Evolutionary conservation across 1,140 invertebrate genomes (phyloP).

Genomic region (Meloidogyne chitwoodi): DNA sequence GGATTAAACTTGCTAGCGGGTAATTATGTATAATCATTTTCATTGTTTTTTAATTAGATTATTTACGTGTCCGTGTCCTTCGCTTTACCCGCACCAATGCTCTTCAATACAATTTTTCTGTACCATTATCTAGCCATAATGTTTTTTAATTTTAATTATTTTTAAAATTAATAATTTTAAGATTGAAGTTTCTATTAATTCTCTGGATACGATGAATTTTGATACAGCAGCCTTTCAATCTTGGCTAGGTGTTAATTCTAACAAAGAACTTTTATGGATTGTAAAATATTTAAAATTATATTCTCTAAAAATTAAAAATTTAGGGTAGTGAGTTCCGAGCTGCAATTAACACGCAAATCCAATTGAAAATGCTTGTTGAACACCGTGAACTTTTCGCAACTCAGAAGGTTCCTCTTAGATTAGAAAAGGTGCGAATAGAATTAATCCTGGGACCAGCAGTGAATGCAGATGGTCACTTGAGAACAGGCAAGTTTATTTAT

Average conservation of each 20-base stretch:
- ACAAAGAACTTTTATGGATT: conserved; percentile 16
- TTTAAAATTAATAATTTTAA: background rate
- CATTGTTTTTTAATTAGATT: conserved; percentile 22
- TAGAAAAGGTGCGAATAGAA: conserved; percentile 47
- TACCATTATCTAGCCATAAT: conserved; percentile 26
- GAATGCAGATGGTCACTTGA: conserved; percentile 19
- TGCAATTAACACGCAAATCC: conserved; percentile 43
- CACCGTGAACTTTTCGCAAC: conserved; percentile 41
- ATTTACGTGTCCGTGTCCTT: conserved; percentile 48
- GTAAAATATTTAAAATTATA: background rate
- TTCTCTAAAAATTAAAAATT: conserved; percentile 9
- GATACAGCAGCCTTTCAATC: conserved; percentile 12
- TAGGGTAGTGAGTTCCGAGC: conserved; percentile 46
- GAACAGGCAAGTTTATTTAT: background rate
- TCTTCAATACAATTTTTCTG: conserved; percentile 48
- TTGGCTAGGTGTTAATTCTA: background rate
- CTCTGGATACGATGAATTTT: conserved; percentile 16
- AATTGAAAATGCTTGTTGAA: conserved; percentile 33
- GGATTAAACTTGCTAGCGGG: conserved; percentile 24
- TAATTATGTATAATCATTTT: conserved; percentile 1
- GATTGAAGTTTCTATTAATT: conserved; percentile 2
- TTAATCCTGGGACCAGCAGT: conserved; percentile 7
- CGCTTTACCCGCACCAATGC: conserved; percentile 55
- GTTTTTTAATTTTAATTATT: conserved; percentile 12
- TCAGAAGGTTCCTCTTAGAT: conserved; percentile 49